These are phyloP conservation scores for Nipponia nippon DNA, from an alignment of 2,113 vertebrate genomes.

Conservation along the genomic window DNA sequence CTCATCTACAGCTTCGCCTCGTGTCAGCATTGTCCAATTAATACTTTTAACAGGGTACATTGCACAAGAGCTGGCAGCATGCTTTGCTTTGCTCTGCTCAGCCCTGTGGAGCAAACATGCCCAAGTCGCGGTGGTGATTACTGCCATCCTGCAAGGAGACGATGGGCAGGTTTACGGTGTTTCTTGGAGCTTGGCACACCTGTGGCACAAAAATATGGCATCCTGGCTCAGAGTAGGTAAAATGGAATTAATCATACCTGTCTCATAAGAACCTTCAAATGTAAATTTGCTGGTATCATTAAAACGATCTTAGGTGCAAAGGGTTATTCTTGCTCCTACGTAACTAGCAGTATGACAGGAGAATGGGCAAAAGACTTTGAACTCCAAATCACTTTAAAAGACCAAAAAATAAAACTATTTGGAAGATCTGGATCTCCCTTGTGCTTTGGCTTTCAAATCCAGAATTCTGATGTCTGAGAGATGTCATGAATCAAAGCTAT, in stretches of 20 bases:
- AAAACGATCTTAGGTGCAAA: rapidly evolving
- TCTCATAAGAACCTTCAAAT: background rate
- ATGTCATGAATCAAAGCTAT: background rate
- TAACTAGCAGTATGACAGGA: background rate
- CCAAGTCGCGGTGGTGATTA: rapidly evolving
- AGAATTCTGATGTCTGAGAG: background rate
- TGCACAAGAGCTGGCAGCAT: rapidly evolving
- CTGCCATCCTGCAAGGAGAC: background rate
- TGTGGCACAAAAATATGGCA: rapidly evolving
- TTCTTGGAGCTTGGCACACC: background rate
- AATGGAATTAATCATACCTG: background rate
- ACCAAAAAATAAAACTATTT: background rate
- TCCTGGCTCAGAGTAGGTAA: background rate
- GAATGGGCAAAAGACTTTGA: background rate
- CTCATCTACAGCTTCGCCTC: background rate
- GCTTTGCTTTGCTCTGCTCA: background rate
- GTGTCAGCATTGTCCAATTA: no score
- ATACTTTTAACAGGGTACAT: background rate
- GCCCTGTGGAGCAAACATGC: background rate
- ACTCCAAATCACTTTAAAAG: background rate
- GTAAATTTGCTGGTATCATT: background rate
- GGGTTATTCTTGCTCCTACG: background rate
- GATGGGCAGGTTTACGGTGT: background rate
- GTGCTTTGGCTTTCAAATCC: background rate
- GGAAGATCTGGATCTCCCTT: background rate